Conservation (phyloP, 2,797 vertebrate genomes). For the Pteronotus mesoamericanus region DNA sequence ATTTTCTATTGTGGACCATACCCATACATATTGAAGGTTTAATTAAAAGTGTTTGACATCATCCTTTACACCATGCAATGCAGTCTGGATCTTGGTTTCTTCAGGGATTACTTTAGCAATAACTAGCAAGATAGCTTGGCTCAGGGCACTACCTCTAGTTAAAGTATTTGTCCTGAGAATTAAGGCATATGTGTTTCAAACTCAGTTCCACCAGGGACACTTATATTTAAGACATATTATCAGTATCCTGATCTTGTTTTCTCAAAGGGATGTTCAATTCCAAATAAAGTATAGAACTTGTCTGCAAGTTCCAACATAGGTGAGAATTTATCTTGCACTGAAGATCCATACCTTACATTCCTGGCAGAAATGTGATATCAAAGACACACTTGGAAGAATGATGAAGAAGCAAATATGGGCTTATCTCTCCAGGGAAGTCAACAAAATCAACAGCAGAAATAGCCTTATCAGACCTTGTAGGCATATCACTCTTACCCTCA, state of each 20-base stretch:
- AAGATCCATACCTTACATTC: background rate
- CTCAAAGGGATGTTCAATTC: background rate
- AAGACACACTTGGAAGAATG: background rate
- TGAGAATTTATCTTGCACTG: background rate
- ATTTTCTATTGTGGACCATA: slow-evolving; percentile 16
- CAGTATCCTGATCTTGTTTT: background rate
- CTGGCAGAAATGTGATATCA: background rate
- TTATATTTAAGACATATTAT: background rate
- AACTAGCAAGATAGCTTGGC: slow-evolving; percentile 51
- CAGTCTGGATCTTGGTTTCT: slow-evolving; percentile 64
- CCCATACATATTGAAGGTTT: slow-evolving; percentile 14
- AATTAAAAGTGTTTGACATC: slow-evolving; percentile 65
- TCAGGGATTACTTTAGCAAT: slow-evolving; percentile 54
- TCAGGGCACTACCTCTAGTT: background rate
- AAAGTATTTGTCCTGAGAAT: slow-evolving; percentile 19
- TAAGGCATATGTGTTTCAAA: background rate
- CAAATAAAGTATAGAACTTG: background rate
- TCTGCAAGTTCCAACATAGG: background rate
- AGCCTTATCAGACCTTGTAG: background rate
- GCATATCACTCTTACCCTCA: rapidly evolving
- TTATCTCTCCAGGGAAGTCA: background rate
- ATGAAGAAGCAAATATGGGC: background rate
- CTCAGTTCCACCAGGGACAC: background rate
- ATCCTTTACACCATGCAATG: background rate
- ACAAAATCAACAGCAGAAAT: background rate